Evolutionary conservation across 1,140 invertebrate species (phyloP), one percentile per base, ranked within the genome.

Genomic region (Drosophila ambigua): DNA sequence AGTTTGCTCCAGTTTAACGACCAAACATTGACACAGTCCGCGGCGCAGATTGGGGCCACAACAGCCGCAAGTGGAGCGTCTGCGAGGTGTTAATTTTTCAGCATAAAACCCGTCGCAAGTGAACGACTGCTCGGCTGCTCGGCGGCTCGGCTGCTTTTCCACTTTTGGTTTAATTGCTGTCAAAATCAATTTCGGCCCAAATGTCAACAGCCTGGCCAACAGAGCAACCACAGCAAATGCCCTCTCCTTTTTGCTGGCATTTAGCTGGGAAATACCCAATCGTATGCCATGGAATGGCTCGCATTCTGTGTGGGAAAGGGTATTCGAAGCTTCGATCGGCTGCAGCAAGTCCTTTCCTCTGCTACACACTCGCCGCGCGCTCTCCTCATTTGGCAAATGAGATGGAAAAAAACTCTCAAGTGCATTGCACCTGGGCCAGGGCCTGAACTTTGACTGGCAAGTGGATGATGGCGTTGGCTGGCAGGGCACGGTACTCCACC

Each of bases 11-110:
- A 74, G 74, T 79, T 87, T 83, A 46, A 44, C 28, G 66, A 57
- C 50, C 55, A 73, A 82, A 82, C 84, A 88, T 88, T 88, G 83
- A 83, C 83, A 89, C 48, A 88, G 79, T 72, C 76, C 67, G 35
- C 50, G 28, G 24, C 23, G 26, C 52, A 35, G 65, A 71, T 71
- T 58, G 67, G 65, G 67, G 67, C 65, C 67, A 58, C 64, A 58
- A 5, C 67, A 49, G 20, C 39, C 45, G 62, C 57, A 85, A 85
- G 62, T 50, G 46, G 45, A 59, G 39, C 52, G 24, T 26, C 51
- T 8, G 55, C 39, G 59, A 78, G 66, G 83, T 88, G 82, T 76
- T 87, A 87, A 87, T 88, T 71, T 88, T 78, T 54, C 63, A 39
- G 52, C 54, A 44, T 43, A 58, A 58, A 64, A 59, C 53, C 68